phyloP scores from a whole-genome alignment of 2,113 vertebrate genomes.

The Panurus biarmicus region DNA sequence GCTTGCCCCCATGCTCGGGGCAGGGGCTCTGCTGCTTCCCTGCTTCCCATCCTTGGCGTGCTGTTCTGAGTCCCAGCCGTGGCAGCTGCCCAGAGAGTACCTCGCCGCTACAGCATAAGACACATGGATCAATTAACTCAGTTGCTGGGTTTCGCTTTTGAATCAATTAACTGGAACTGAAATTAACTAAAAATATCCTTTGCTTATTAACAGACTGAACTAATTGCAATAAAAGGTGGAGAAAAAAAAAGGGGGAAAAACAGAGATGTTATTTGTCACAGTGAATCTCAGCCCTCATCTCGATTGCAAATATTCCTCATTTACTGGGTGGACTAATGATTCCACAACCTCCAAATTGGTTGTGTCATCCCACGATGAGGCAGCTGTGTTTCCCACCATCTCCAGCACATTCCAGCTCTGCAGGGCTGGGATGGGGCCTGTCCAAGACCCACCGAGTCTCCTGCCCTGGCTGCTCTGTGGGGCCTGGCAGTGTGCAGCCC shows the following conservation, averaged over 20 bases:
- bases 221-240: conserved; percentile 49
- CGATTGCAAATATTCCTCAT: conserved; percentile 8
- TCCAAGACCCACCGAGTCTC: not conserved
- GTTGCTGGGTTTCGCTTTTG: conserved; percentile 61
- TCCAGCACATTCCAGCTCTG: not conserved
- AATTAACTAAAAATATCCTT: conserved; percentile 68
- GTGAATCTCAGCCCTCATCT: not conserved
- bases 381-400: not conserved
- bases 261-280: conserved; percentile 27
- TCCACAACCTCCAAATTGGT: not conserved
- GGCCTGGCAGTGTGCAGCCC: not conserved
- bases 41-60: not conserved
- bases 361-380: not conserved
- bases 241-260: not conserved
- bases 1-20: fast-evolving
- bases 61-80: not conserved
- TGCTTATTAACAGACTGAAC: conserved; percentile 62
- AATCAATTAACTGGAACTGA: conserved; percentile 62
- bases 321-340: not conserved
- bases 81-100: conserved; percentile 25
- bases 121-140: conserved; percentile 61
- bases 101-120: conserved; percentile 17
- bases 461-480: fast-evolving
- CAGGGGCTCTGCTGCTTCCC: not conserved
- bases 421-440: fast-evolving